Percentiles rank a stretch among this genome's conserved stretches.
Conservation (phyloP, 2,113 vertebrate species). For the Upupa epops region DNA sequence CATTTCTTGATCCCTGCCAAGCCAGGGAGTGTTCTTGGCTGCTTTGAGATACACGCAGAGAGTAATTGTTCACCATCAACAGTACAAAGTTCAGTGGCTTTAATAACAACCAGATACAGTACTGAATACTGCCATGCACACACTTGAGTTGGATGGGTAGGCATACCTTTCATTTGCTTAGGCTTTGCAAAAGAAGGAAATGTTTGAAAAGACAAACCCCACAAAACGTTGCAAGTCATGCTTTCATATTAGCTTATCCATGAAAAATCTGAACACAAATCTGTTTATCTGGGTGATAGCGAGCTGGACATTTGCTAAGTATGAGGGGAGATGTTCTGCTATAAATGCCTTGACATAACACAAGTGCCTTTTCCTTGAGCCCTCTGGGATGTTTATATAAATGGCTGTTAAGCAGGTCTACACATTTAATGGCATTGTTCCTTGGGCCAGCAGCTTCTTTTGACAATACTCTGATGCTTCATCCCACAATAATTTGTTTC, state of each 20-base stretch:
- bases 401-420: background rate
- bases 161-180: background rate
- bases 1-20: background rate
- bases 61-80: background rate
- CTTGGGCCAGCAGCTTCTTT: background rate
- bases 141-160: background rate
- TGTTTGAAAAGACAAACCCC: background rate
- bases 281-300: slow-evolving; percentile 27
- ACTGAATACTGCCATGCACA: background rate
- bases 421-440: background rate
- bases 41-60: background rate
- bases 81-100: background rate
- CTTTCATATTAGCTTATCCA: background rate
- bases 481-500: background rate
- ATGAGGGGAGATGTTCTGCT: slow-evolving; percentile 14
- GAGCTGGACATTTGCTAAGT: slow-evolving; percentile 29
- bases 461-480: background rate
- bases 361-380: background rate
- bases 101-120: background rate
- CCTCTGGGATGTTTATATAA: background rate
- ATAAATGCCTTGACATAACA: slow-evolving; percentile 52
- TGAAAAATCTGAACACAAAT: slow-evolving; percentile 2
- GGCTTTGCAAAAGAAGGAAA: background rate
- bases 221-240: background rate
- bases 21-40: background rate